phyloP scores from a whole-genome alignment of 2,888 invertebrate species.

The Galerucella pusilla region DNA sequence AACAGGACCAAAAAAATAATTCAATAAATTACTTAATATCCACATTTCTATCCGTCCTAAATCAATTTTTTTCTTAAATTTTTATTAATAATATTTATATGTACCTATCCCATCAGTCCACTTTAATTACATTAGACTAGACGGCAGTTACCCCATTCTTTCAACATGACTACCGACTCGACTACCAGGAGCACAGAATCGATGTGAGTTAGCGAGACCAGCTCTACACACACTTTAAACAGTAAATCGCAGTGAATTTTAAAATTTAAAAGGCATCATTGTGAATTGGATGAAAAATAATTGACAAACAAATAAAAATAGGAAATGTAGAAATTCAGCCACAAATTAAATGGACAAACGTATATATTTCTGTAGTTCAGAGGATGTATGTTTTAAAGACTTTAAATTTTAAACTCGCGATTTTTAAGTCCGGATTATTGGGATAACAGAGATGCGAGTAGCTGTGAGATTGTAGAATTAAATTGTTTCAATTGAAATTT shows the following conservation, averaged over 20 bases:
- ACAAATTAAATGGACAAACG: conserved; percentile 2
- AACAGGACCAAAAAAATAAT: no score
- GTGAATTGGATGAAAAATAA: not conserved
- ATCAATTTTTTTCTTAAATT: no score
- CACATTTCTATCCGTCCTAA: no score
- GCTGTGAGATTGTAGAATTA: not conserved
- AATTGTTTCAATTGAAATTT: not conserved
- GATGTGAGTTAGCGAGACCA: not conserved
- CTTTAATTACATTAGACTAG: no score
- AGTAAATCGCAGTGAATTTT: not conserved
- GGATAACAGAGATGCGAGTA: conserved; percentile 9
- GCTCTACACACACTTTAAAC: not conserved
- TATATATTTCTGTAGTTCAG: not conserved
- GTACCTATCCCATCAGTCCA: no score
- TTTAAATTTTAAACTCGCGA: conserved; percentile 26
- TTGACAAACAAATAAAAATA: conserved; percentile 11
- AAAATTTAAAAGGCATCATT: conserved; percentile 11
- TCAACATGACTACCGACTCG: conserved; percentile 16
- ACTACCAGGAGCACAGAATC: not conserved
- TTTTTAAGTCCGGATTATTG: conserved; percentile 12
- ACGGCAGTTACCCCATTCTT: conserved; percentile 15
- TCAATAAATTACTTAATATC: no score
- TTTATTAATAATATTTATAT: no score
- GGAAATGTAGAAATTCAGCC: not conserved
- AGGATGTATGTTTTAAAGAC: conserved; percentile 14